Evolutionary conservation across 1,140 invertebrate genomes (phyloP).

Genomic region (Akabosia matsudoensis): DNA sequence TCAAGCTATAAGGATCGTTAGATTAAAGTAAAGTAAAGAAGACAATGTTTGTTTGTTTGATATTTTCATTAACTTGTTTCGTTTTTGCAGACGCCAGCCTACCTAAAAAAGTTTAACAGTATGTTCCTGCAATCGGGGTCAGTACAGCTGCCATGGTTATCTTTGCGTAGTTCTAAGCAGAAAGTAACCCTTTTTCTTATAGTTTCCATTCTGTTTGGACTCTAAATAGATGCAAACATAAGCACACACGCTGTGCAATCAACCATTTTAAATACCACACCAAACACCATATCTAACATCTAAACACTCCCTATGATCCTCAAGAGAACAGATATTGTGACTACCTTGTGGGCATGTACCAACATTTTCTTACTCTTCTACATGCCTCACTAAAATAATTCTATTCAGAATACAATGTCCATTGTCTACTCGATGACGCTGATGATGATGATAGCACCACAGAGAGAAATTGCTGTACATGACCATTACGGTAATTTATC

Average conservation of each 20-base stretch:
- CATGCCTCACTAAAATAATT: no score
- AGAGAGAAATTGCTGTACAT: not conserved
- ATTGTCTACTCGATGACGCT: no score
- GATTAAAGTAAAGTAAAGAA: no score
- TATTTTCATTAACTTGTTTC: no score
- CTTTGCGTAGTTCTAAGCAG: no score
- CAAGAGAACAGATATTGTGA: not conserved
- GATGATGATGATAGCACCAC: conserved; percentile 12
- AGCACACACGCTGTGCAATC: not conserved
- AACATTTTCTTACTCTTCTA: no score
- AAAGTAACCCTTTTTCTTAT: not conserved
- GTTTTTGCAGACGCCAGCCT: no score
- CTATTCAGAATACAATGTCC: no score
- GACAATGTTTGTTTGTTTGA: no score
- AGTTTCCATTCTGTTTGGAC: not conserved
- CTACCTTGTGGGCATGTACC: not conserved
- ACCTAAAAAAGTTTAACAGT: not conserved
- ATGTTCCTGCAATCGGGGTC: not conserved
- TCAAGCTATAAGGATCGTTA: no score
- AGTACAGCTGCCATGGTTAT: not conserved
- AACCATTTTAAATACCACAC: conserved; percentile 3
- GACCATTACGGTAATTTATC: conserved; percentile 7
- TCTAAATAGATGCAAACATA: not conserved
- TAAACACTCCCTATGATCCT: conserved; percentile 1
- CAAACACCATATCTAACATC: not conserved